Conservation (phyloP, 2,888 invertebrate genomes). For the Rhaphigaster nebulosa region DNA sequence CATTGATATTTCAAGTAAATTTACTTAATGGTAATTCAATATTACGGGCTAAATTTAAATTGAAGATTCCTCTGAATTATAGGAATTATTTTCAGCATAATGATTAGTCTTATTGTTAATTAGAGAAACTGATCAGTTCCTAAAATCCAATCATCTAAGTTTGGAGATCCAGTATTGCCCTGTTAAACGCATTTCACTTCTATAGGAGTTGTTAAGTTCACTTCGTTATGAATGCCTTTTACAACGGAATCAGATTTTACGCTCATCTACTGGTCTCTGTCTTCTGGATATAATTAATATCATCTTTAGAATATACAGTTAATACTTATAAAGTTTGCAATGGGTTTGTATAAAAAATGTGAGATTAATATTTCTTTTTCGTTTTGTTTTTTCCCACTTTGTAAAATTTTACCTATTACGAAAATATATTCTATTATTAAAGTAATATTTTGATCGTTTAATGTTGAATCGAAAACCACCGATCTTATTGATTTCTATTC, state of each 20-base stretch:
- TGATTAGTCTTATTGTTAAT: background rate
- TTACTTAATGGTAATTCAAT: background rate
- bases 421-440: too few relatives aligned
- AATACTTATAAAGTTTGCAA: background rate
- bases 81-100: background rate
- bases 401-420: too few relatives aligned
- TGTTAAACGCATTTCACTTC: slow-evolving; percentile 14
- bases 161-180: background rate
- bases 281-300: background rate
- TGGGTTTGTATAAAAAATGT: too few relatives aligned
- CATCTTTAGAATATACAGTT: background rate
- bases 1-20: background rate
- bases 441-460: too few relatives aligned
- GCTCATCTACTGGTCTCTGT: background rate
- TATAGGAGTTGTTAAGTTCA: slow-evolving; percentile 8
- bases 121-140: background rate
- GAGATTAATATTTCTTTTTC: too few relatives aligned
- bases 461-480: too few relatives aligned
- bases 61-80: background rate
- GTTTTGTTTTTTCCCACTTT: too few relatives aligned
- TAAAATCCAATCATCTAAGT: background rate
- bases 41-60: background rate
- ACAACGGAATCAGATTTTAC: background rate
- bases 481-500: too few relatives aligned
- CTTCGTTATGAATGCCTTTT: slow-evolving; percentile 24